Percentiles rank a stretch among this genome's conserved stretches.
Conservation (phyloP, 2,888 invertebrate species). For the Psococerastis gibbosa region DNA sequence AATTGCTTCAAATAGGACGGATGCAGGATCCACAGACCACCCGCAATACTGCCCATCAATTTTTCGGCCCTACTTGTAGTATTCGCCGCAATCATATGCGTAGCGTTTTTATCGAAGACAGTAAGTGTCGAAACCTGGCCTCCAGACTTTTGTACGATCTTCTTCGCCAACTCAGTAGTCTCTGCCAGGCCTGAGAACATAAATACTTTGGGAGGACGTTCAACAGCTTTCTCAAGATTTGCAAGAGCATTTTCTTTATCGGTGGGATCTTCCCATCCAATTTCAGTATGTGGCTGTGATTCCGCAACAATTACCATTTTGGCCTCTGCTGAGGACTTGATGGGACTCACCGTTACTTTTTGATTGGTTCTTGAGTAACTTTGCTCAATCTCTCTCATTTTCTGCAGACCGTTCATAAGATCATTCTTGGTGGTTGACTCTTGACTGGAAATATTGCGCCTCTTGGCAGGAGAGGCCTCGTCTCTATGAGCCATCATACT, state of each 20-base stretch:
- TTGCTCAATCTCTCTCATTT: conserved; percentile 7
- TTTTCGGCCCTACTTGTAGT: conserved; percentile 64
- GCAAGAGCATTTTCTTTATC: conserved; percentile 10
- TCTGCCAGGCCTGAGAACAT: conserved; percentile 23
- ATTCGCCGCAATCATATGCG: conserved; percentile 59
- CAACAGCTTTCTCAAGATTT: conserved; percentile 2
- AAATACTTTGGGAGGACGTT: not conserved
- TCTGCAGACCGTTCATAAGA: not conserved
- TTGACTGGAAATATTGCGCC: not conserved
- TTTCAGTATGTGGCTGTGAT: conserved; percentile 14
- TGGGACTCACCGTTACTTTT: not conserved
- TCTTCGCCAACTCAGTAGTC: conserved; percentile 31
- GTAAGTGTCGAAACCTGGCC: conserved; percentile 38
- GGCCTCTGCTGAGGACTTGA: not conserved
- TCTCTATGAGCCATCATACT: not conserved
- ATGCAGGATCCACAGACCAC: conserved; percentile 80
- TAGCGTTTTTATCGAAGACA: conserved; percentile 40
- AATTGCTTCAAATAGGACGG: conserved; percentile 55
- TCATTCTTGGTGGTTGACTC: not conserved
- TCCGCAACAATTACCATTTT: conserved; percentile 9
- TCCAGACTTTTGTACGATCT: conserved; percentile 38
- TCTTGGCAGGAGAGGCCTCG: not conserved
- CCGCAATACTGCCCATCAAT: conserved; percentile 64
- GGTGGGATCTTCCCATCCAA: conserved; percentile 16
- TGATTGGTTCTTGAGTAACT: not conserved